phyloP scores from a whole-genome alignment of 2,888 invertebrate species.

The Amiota mariae region DNA sequence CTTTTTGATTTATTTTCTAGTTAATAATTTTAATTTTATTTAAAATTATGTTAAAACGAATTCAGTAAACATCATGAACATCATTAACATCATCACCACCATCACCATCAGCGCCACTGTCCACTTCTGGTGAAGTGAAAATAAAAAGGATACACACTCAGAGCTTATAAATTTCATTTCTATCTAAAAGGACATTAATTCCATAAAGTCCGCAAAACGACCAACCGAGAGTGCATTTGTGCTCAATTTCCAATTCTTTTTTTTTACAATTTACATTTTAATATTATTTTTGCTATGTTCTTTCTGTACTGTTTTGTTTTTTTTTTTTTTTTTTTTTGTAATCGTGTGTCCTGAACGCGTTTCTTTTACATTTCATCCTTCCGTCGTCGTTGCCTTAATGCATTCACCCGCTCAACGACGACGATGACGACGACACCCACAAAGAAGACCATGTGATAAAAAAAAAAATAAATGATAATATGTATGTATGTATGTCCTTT shows the following conservation, averaged over 20 bases:
- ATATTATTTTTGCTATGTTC: neutral
- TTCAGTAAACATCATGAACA: too few species aligned
- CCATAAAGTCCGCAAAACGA: slow-evolving; percentile 48
- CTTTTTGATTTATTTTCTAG: slow-evolving; percentile 33
- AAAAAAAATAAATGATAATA: too few species aligned
- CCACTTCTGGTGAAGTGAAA: slow-evolving; percentile 9
- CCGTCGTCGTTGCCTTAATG: too few species aligned
- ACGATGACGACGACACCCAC: too few species aligned
- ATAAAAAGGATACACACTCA: slow-evolving; percentile 40
- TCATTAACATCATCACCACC: too few species aligned
- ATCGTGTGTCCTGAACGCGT: neutral
- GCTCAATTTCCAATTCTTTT: neutral
- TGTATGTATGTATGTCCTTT: too few species aligned
- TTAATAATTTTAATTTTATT: slow-evolving; percentile 59
- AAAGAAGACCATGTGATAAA: too few species aligned
- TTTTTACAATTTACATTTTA: too few species aligned
- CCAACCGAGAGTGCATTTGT: slow-evolving; percentile 35
- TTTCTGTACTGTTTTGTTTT: too few species aligned
- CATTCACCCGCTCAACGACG: too few species aligned
- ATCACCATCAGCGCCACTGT: too few species aligned
- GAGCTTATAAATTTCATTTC: slow-evolving; percentile 67
- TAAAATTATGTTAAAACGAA: slow-evolving; percentile 28
- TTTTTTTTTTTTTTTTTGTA: neutral
- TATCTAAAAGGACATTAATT: slow-evolving; percentile 66
- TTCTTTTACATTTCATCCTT: slow-evolving; percentile 40